Base-by-base conservation (phyloP, 2,888 invertebrate species). In the Drosophila kambysellisi region DNA sequence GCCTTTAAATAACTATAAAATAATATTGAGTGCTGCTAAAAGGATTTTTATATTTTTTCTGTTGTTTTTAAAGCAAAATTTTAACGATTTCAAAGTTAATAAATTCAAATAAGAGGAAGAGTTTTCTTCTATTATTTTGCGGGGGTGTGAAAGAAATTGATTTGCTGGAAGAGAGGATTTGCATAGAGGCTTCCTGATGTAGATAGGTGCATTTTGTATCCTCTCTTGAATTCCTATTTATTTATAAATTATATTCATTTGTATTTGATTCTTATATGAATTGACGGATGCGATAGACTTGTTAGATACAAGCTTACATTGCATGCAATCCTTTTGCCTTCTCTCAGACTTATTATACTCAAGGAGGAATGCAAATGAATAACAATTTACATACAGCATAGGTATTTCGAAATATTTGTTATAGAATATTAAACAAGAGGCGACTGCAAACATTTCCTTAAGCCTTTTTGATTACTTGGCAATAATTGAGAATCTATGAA, bases 401-500 rank as follows among this genome's bases (percentile, higher is more conserved):
- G 25, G 25, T 25, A 8, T 8, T 15, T 15, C 4, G 4, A 25
- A 8, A 20, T 15, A 20, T 20, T 20, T 20, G 20, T 2, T 15
- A 15, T 20, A 7, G 12, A 20, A 32, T 32, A 6, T 12, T 15
- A 11, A 37, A 33, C 25, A 15, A 32, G 41, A 52, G 43, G 17
- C 15, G 35, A 48, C 35, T 41, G 33, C 46, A 25, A 46, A 4
- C 4, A 15, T 46, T 8, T 46, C 8, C 20, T 9, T 11, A 46
- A 60, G 8, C 50, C 30, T 30, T 8, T 25, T 15, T 46, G 25
- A 46, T 25, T 25, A 8, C 25, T 29, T 46, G 8, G 46, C 2
- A 25, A 25, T 46, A 73, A 51, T 50, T 11, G 33, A 37, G 52
- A 59, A 54, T 41, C 61, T 60, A 35, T 57, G 52, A 33, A 58